Conservation (phyloP, 2,888 invertebrate species). For the Thymelicus sylvestris region DNA sequence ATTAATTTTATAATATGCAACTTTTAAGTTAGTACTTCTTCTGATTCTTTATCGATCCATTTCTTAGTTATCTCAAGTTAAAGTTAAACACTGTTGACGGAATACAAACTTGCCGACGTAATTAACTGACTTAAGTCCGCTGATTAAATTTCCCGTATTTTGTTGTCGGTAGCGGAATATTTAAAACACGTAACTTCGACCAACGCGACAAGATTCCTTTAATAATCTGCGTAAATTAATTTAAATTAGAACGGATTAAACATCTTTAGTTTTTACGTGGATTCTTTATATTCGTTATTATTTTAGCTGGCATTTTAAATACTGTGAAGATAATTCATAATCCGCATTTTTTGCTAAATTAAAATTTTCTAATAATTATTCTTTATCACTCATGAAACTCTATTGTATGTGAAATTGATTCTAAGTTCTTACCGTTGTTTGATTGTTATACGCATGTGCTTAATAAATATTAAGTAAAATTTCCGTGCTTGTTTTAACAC, state of each 20-base stretch:
- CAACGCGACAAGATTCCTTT: constrained; percentile 18
- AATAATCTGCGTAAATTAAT: neutral
- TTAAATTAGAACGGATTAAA: neutral
- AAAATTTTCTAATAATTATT: too few species aligned
- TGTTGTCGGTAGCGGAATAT: constrained; percentile 29
- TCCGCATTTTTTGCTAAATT: neutral
- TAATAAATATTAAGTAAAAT: too few species aligned
- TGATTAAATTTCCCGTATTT: constrained; percentile 34
- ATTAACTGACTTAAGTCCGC: constrained; percentile 29
- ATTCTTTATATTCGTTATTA: neutral
- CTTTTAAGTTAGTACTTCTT: neutral
- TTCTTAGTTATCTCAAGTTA: constrained; percentile 19
- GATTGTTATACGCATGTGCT: too few species aligned
- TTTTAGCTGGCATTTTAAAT: neutral
- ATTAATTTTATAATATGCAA: too few species aligned
- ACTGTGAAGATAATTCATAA: constrained; percentile 1
- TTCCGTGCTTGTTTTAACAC: constrained; percentile 13
- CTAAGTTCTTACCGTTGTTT: too few species aligned
- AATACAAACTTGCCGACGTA: constrained; percentile 31
- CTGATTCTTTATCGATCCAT: constrained; percentile 15
- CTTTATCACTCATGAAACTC: too few species aligned
- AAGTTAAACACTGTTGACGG: constrained; percentile 33
- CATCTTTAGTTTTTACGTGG: neutral
- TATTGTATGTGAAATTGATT: too few species aligned
- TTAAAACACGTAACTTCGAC: constrained; percentile 26